These are phyloP conservation scores for Graptemys geographica DNA, from an alignment of 2,797 vertebrate genomes.

Conservation along the genomic window DNA sequence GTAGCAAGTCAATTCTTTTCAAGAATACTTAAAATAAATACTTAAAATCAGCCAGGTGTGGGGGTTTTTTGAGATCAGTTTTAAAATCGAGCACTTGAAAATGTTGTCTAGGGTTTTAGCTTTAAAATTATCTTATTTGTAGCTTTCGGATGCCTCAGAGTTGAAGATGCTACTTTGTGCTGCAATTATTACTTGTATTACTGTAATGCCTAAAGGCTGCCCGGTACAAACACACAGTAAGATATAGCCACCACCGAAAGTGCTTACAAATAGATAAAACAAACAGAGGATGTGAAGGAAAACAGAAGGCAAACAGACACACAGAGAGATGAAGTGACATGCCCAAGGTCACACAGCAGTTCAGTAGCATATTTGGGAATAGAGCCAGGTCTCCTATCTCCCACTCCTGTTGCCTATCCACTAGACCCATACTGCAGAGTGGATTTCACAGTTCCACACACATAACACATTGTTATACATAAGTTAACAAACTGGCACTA, in stretches of 20 bases:
- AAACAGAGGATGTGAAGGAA: neutral
- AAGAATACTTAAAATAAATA: neutral
- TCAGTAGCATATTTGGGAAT: neutral
- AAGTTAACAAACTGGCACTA: constrained; percentile 56
- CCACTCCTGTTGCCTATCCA: neutral
- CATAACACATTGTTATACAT: constrained; percentile 36
- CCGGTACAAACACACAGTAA: neutral
- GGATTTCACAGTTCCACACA: constrained; percentile 43
- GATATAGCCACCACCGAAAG: neutral
- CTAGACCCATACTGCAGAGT: neutral
- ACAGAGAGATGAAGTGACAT: neutral
- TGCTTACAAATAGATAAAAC: neutral
- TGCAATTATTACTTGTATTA: neutral
- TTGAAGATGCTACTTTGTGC: neutral
- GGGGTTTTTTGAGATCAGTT: neutral
- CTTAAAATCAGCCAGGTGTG: neutral
- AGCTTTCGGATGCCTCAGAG: neutral
- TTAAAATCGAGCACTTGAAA: neutral
- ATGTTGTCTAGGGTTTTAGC: neutral
- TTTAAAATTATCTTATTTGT: neutral
- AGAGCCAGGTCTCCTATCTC: neutral
- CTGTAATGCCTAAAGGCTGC: neutral
- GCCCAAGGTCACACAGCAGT: neutral
- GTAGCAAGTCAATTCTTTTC: neutral
- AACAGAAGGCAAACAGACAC: neutral